Base-by-base conservation (phyloP, 2,888 invertebrate species). In the Pyrrhia umbra region DNA sequence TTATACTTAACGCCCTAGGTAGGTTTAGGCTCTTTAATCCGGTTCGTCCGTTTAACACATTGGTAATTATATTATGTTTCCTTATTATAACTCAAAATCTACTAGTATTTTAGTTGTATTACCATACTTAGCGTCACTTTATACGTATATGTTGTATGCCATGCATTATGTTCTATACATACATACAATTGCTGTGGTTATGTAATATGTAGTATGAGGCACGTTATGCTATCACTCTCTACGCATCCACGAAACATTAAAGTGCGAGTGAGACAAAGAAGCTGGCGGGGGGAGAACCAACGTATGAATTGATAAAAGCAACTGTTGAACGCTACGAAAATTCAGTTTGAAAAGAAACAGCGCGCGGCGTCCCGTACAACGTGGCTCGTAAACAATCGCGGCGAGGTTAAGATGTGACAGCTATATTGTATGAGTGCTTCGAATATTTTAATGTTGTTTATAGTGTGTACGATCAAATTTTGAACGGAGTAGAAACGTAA, bases 241-340 rank as follows among this genome's bases (percentile, higher is more conserved):
- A 84, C 86, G 65, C 73, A 82, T 73, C 60, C 52, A 58, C 68
- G 61, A 59, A 79, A 80, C 76, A 58, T 69, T 54, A 72, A 70
- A 45, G 92, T 80, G 85, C 59, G 90, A 94, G 84, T 77, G 93
- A 91, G 93, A 94, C 71, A 74, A 81, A 70, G 20, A 59, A 45
- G 43, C 40, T 62, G 66, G 90, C 84, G 91, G 90, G 91, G 91
- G 92, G 92, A 89, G 88, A 77, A 70, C 67, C 49, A 85, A 81
- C 85, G 85, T 77, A 80, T 88, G 92, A 93, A 91, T 91, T 95
- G 92, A 94, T 95, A 95, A 93, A 95, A 95, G 91, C 94, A 91
- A 94, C 93, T 89, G 92, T 90, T 89, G 90, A 88, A 89, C 90
- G 86, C 87, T 83, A 87, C 90, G 85, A 91, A 92, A 92, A 92